These are phyloP conservation scores for Anastrepha obliqua DNA, from an alignment of 1,140 invertebrate genomes.

Conservation along the genomic window DNA sequence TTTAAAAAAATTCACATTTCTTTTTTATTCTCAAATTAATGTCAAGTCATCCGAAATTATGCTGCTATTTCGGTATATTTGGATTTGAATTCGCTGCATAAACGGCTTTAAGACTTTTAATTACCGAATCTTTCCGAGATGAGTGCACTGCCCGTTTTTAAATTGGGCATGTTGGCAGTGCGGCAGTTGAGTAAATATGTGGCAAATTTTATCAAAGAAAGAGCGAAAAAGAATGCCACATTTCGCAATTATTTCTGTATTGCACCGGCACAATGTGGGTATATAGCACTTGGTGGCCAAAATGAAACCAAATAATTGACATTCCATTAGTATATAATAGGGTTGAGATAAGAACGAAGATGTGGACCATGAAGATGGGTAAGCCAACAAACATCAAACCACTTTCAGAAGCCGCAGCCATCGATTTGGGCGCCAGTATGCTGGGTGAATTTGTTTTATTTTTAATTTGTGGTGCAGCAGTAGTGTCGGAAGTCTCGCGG, in stretches of 20 bases:
- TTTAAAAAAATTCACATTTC: too few species aligned
- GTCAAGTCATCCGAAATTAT: too few species aligned
- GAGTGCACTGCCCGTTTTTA: slow-evolving; percentile 32
- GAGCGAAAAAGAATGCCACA: slow-evolving; percentile 12
- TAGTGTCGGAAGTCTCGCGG: slow-evolving; percentile 27
- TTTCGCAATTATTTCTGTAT: slow-evolving; percentile 30
- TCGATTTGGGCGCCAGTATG: slow-evolving; percentile 41
- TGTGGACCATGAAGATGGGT: slow-evolving; percentile 31
- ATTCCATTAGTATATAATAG: background rate
- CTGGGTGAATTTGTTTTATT: slow-evolving; percentile 29
- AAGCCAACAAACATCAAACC: slow-evolving; percentile 9
- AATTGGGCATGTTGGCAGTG: slow-evolving; percentile 31
- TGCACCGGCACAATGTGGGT: slow-evolving; percentile 37
- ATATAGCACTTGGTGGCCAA: background rate
- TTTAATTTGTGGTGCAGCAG: slow-evolving; percentile 19
- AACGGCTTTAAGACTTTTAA: background rate
- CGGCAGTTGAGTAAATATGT: slow-evolving; percentile 46
- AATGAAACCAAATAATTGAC: background rate
- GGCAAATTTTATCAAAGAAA: slow-evolving; percentile 21
- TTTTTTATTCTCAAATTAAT: too few species aligned
- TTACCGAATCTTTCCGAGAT: background rate
- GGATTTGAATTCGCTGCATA: too few species aligned
- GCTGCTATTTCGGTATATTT: too few species aligned
- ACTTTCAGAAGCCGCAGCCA: slow-evolving; percentile 18
- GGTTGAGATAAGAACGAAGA: background rate